Conservation (phyloP, 1,140 invertebrate genomes). For the Panagrolaimus sp. region DNA sequence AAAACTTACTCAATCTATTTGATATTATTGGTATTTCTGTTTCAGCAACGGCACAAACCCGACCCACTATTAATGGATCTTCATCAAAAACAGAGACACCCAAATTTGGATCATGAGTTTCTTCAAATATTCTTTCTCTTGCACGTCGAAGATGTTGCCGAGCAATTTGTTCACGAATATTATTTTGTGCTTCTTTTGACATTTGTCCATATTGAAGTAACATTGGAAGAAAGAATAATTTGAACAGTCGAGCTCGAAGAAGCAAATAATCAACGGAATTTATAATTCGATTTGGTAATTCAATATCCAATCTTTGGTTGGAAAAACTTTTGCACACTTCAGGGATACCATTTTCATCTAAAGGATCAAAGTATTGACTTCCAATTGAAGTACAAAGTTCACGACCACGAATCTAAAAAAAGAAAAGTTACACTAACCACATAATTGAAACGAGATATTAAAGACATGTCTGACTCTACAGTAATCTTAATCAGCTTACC, state of each 20-base stretch:
- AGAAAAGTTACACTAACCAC: too few relatives aligned
- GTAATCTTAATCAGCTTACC: background rate
- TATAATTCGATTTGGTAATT: conserved; percentile 1
- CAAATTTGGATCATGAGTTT: background rate
- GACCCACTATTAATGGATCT: background rate
- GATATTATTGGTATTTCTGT: too few relatives aligned
- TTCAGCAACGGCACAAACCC: background rate
- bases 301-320: background rate
- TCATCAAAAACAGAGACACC: background rate
- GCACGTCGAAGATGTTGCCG: background rate
- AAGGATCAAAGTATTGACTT: background rate
- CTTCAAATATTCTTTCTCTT: background rate
- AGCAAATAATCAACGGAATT: background rate
- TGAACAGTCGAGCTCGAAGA: background rate
- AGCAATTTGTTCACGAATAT: background rate
- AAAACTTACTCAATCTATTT: too few relatives aligned
- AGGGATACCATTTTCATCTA: background rate
- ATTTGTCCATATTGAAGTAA: background rate
- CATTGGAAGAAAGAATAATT: conserved; percentile 15
- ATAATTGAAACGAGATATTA: too few relatives aligned
- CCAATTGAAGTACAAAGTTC: background rate
- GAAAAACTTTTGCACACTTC: background rate
- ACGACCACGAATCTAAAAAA: too few relatives aligned
- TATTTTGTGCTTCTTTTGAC: background rate
- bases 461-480: background rate